These are phyloP conservation scores for Megastigmus dorsalis DNA, from an alignment of 2,888 invertebrate species.

Conservation along the genomic window DNA sequence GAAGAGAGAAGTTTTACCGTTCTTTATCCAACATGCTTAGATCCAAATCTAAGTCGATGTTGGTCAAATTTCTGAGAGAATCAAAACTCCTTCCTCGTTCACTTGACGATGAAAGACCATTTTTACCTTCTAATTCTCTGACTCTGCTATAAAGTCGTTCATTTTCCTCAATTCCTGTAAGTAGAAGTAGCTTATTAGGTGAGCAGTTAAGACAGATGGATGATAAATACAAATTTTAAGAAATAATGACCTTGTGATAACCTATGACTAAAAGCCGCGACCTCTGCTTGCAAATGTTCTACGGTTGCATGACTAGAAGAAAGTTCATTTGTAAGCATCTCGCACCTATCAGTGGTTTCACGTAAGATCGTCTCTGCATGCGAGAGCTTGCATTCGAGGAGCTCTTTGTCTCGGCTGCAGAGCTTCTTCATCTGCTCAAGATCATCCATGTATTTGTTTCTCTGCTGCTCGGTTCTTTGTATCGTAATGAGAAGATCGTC, in stretches of 20 bases:
- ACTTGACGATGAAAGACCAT: conserved; percentile 76
- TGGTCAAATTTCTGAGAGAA: conserved; percentile 87
- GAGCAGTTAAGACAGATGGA: background rate
- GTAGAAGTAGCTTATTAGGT: too few relatives aligned
- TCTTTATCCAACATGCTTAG: conserved; percentile 84
- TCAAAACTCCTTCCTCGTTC: conserved; percentile 83
- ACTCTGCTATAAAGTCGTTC: conserved; percentile 83
- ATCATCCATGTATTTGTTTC: conserved; percentile 83
- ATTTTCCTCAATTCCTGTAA: conserved; percentile 82
- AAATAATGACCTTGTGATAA: conserved; percentile 77
- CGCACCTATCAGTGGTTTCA: conserved; percentile 81
- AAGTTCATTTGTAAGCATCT: conserved; percentile 80
- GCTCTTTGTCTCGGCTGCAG: conserved; percentile 80
- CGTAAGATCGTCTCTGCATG: conserved; percentile 82
- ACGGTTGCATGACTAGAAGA: conserved; percentile 80
- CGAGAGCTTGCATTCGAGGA: conserved; percentile 81
- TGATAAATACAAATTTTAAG: background rate
- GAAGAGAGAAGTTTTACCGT: too few relatives aligned
- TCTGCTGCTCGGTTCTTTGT: conserved; percentile 85
- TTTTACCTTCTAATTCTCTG: conserved; percentile 82
- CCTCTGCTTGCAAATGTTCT: conserved; percentile 81
- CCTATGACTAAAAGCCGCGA: conserved; percentile 81
- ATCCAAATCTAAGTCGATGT: conserved; percentile 85
- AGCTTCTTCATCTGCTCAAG: conserved; percentile 79
- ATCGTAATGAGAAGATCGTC: conserved; percentile 85